phyloP scores from a whole-genome alignment of 2,888 invertebrate genomes.

The Lingula anatina region DNA sequence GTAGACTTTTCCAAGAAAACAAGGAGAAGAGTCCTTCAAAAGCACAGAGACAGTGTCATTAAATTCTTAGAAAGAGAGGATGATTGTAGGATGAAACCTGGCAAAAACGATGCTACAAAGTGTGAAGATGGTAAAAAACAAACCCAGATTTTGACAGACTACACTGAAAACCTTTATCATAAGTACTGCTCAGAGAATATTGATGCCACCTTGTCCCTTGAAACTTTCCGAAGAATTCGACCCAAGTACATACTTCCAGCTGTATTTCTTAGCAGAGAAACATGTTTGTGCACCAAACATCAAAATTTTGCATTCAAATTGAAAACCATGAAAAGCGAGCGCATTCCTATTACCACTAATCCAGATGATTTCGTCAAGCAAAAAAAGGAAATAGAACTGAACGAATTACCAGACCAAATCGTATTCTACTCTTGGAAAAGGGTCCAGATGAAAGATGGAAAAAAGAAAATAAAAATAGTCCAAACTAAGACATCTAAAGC shows the following conservation, averaged over 20 bases:
- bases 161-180: neutral
- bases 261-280: neutral
- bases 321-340: neutral
- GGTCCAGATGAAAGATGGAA: neutral
- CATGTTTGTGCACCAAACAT: neutral
- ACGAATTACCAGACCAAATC: neutral
- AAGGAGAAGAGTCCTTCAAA: neutral
- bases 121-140: neutral
- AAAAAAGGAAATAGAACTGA: neutral
- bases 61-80: neutral
- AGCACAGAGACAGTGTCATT: neutral
- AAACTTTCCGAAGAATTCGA: neutral
- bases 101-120: neutral
- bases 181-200: neutral
- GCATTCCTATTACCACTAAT: neutral
- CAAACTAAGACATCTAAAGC: no score
- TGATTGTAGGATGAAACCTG: neutral
- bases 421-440: neutral
- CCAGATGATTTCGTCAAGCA: neutral
- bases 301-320: neutral
- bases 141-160: neutral
- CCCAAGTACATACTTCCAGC: neutral
- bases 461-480: neutral
- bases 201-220: neutral
- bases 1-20: no score